Evolutionary conservation across 2,797 vertebrate species (phyloP), one percentile per base, ranked within the genome.

Genomic region (Smutsia temminckii): DNA sequence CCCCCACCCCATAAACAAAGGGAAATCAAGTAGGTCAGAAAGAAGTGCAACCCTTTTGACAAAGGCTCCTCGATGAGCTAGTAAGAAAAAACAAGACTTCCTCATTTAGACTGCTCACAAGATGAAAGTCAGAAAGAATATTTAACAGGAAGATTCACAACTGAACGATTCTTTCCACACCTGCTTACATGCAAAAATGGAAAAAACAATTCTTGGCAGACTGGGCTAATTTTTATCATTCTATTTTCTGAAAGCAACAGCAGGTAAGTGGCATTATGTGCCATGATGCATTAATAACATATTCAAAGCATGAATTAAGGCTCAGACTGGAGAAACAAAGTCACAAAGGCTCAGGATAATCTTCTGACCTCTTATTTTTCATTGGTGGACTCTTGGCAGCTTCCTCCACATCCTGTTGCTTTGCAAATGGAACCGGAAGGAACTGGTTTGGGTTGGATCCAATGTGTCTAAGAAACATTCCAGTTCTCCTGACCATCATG

Each of bases 371-470:
- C 8, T 0, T 63, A n/a, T 32, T 42, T 91, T 97, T 97, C 71
- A 64, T 79, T 55, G 46, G 27, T 40, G 51, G 84, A 40, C 95
- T 88, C 93, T 89, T 80, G 94, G 93, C 23, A 92, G 93, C 57
- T 89, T 96, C 96, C 85, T 98, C 97, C 32, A 92, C 95, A 91
- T 91, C 96, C 69, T 95, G 95, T 78, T 97, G 97, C 95, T 98
- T 97, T 95, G 98, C 97, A 98, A 98, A 98, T 51, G 97, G 97
- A 95, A 97, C 94, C 3, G 97, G 98, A 95, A 98, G 98, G 86
- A 98, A 98, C 88, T 97, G 98, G 59, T 96, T 98, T 94, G 96
- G 84, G 40, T 34, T 97, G 88, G 96, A 93, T 93, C 90, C 95
- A 32, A 86, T 25, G 16, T 97, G 96, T 87, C 95, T 97, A 81